Evolutionary conservation across 1,140 invertebrate species (phyloP), one percentile per base, ranked within the genome.

Genomic region (Saccostrea cuccullata): DNA sequence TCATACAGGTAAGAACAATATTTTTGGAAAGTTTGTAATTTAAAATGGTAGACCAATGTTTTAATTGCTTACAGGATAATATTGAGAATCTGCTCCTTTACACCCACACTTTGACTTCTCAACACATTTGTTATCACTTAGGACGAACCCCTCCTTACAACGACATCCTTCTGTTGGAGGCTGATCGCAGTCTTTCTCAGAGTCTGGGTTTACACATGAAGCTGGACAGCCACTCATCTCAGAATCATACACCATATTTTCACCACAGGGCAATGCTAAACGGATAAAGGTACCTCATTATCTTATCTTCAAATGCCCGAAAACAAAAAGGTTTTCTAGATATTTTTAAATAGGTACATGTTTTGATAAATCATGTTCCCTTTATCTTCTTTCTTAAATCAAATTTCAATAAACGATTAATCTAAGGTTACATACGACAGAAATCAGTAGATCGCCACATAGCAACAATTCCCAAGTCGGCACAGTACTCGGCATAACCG

Each of bases 101-200:
- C 90, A 91, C 26, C 90, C 90, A 86, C 90, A 91, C 60, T 91
- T 23, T 20, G 47, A 26, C 30, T 26, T 47, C 15, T 40, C 55
- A 1, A 91, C 90, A 89, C 90, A 91, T 47, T 64, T 82, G 3
- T 89, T 84, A 17, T 88, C 88, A 85, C 90, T 91, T n/a, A 89
- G 86, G 11, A 91, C 85, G 64, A 82, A 90, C 0, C 89, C 90
- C 40, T 82, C 47, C 20, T 89, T 86, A 85, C 90, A 91, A 12
- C 26, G n/a, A 83, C 90, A 91, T 26, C 89, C 90, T 55, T 91
- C 90, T 5, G 86, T 86, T 0, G 84, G 77, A 13, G 89, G 87
- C 13, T 82, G 64, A 1, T 86, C 15, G 70, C 89, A 91, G 4
- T 56, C 8, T 12, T 47, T 58, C 20, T 90, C 77, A 26, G 86